Base-by-base conservation (phyloP, 2,113 vertebrate species). In the Spea multiplicata region DNA sequence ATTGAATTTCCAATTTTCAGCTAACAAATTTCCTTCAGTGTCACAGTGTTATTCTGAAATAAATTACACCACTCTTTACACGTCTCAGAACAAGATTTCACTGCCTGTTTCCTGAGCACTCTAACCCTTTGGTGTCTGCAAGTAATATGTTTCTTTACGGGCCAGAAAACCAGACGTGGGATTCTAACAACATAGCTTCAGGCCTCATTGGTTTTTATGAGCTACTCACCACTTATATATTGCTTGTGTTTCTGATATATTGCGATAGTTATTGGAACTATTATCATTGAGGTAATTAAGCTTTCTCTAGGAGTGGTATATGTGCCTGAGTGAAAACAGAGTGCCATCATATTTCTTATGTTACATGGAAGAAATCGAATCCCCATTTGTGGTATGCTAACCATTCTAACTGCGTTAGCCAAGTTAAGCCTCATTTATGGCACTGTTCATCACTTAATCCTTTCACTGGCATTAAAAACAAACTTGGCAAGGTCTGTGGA, bases 221-320 rank as follows among this genome's bases (percentile, higher is more conserved):
- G 73, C 65, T 75, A 76, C 77, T 80, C 70, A 85, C 64, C 49
- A 78, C 68, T 81, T 85, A 83, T 66, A 66, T 85, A 79, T 83
- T 57, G 72, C 64, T 62, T 17, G 65, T 72, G 79, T 70, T 76
- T 78, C 70, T 4, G 68, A 85, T 83, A 70, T 86, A 74, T 85
- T 84, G 78, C 67, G 1, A 81, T 86, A 50, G 81, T 84, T 83
- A 69, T 71, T 80, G 75, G 84, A 84, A 83, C 73, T 75, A 87
- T 86, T 81, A 85, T 85, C 73, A 74, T 78, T 82, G 68, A 82
- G 76, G 72, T 83, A 86, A 89, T 83, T 82, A 88, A 82, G 62
- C 84, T 83, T 85, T 70, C 83, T 75, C 74, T 4, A 44, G 71
- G 80, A 78, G 70, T 47, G 0, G 65, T 81, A 77, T 82, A 75